These are phyloP conservation scores for Spizella passerina DNA, from an alignment of 2,797 vertebrate species.

Conservation along the genomic window DNA sequence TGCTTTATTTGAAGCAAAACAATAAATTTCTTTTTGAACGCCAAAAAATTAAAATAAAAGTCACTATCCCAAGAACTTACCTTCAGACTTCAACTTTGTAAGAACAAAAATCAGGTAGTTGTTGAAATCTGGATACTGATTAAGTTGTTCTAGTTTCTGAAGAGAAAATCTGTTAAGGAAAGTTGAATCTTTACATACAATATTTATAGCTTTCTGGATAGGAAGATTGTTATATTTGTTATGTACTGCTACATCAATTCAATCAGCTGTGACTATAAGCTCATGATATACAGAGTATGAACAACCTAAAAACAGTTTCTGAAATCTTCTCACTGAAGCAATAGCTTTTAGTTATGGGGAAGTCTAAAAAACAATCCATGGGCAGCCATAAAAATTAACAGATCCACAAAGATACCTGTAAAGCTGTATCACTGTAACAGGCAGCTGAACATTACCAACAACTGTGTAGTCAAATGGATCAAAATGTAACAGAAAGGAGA, in stretches of 20 bases:
- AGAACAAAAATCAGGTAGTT: slow-evolving; percentile 98
- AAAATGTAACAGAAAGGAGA: neutral
- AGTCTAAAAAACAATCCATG: neutral
- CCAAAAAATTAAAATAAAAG: neutral
- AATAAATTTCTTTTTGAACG: neutral
- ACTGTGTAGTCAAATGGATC: neutral
- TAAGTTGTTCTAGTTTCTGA: slow-evolving; percentile 97
- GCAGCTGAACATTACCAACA: neutral
- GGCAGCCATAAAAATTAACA: neutral
- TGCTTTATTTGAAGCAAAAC: neutral
- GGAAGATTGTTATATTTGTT: neutral
- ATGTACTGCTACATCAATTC: neutral
- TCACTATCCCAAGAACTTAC: slow-evolving; percentile 74
- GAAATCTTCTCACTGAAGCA: neutral
- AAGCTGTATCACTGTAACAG: neutral
- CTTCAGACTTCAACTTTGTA: slow-evolving; percentile 97
- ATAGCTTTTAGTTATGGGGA: neutral
- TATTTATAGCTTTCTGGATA: neutral
- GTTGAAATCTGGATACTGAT: slow-evolving; percentile 98
- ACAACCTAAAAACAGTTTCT: neutral
- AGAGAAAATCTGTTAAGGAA: slow-evolving; percentile 83
- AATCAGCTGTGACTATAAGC: neutral
- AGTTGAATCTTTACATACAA: neutral
- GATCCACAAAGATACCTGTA: neutral
- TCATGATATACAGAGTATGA: neutral